Evolutionary conservation across 2,113 vertebrate genomes (phyloP).

Genomic region (Oncorhynchus gorbuscha): DNA sequence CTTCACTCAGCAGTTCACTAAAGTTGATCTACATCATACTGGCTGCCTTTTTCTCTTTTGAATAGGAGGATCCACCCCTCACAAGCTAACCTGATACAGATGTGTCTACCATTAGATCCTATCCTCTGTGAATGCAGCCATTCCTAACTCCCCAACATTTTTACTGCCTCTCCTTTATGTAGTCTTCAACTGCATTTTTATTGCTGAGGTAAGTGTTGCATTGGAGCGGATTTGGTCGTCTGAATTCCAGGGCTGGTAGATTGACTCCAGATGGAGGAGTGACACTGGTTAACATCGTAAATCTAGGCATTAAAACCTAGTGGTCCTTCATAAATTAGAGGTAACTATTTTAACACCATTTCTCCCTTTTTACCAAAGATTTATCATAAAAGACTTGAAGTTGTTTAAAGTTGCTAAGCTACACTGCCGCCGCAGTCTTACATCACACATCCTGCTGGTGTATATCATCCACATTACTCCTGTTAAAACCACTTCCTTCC

Average conservation of each 20-base stretch:
- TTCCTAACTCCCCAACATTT: background rate
- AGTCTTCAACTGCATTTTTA: conserved; percentile 24
- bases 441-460: background rate
- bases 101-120: background rate
- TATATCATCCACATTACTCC: conserved; percentile 35
- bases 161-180: conserved; percentile 22
- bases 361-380: conserved; percentile 19
- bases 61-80: too few relatives aligned
- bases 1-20: too few relatives aligned
- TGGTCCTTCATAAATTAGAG: conserved; percentile 27
- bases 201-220: conserved; percentile 21
- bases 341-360: conserved; percentile 18
- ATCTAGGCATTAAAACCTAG: conserved; percentile 25
- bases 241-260: conserved; percentile 33
- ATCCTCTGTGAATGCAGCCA: background rate
- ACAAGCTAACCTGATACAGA: background rate
- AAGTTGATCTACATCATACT: too few relatives aligned
- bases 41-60: too few relatives aligned
- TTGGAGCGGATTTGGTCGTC: conserved; percentile 22
- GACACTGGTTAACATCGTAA: conserved; percentile 18
- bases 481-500: conserved; percentile 19
- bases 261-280: conserved; percentile 38
- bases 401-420: conserved; percentile 26
- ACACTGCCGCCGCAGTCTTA: conserved; percentile 5
- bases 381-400: conserved; percentile 27